A percentile compares a stretch with the other conserved stretches of the same genome.
Conservation (phyloP, 2,888 invertebrate species). For the Amorpha juglandis region DNA sequence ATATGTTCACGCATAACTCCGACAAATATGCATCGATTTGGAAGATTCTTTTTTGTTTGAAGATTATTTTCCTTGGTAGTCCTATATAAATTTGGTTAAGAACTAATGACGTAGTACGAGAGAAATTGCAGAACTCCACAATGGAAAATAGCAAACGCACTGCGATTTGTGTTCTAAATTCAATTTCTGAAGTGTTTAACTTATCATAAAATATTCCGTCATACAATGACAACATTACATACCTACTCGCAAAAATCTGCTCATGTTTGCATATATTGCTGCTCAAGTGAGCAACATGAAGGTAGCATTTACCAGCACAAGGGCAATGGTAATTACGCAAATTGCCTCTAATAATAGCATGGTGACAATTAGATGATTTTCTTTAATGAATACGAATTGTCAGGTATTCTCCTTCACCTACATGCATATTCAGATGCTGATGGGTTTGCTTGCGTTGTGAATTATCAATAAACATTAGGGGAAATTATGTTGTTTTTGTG, state of each 20-base stretch:
- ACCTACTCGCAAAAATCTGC: slow-evolving; percentile 1
- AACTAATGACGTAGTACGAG: no score
- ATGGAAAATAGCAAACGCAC: no score
- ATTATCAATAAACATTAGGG: slow-evolving; percentile 11
- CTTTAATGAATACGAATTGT: slow-evolving; percentile 62
- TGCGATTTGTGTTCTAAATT: no score
- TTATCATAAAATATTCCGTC: no score
- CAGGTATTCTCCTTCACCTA: slow-evolving; percentile 52
- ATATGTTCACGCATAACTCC: no score
- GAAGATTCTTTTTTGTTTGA: no score
- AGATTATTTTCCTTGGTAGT: no score
- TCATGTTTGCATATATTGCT: slow-evolving; percentile 20
- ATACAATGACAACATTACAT: not conserved
- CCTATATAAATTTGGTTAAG: no score
- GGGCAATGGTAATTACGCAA: slow-evolving; percentile 68
- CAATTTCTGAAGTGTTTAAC: no score
- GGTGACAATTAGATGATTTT: slow-evolving; percentile 68
- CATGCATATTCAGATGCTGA: slow-evolving; percentile 35
- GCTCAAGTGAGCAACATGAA: slow-evolving; percentile 35
- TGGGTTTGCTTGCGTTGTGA: slow-evolving; percentile 2
- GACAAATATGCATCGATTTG: no score
- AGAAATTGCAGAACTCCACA: no score
- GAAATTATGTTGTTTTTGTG: no score
- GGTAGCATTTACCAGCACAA: slow-evolving; percentile 53
- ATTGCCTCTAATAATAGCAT: slow-evolving; percentile 65